A percentile compares a stretch with the other conserved stretches of the same genome.
Evolutionary conservation across 2,113 vertebrate genomes (phyloP).

Genomic region (Caretta caretta): DNA sequence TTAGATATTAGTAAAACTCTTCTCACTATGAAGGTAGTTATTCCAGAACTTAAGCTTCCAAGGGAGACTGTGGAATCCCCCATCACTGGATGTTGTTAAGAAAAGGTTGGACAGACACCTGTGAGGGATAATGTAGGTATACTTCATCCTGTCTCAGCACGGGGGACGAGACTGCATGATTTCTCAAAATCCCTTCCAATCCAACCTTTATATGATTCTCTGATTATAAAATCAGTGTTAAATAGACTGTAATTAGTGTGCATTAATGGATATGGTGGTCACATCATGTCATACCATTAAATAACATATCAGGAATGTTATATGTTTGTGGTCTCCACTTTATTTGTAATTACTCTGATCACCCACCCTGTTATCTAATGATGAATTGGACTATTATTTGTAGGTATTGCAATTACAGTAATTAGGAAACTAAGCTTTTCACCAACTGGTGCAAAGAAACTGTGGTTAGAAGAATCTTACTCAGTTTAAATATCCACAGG

Average conservation of each 20-base stretch:
- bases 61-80: background rate
- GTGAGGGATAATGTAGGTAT: background rate
- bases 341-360: background rate
- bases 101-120: background rate
- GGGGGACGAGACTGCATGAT: background rate
- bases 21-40: background rate
- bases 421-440: background rate
- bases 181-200: background rate
- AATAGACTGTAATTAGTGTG: background rate
- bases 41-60: background rate
- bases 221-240: background rate
- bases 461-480: background rate
- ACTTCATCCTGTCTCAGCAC: background rate
- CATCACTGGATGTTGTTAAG: background rate
- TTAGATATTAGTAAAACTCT: background rate
- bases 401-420: background rate
- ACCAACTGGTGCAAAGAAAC: background rate
- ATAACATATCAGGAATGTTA: accelerated
- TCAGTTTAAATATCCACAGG: background rate
- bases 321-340: background rate
- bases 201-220: background rate
- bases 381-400: background rate
- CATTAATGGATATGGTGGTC: background rate
- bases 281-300: background rate
- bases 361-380: background rate